Percentiles rank a stretch among this genome's conserved stretches.
phyloP scores from a whole-genome alignment of 2,797 vertebrate genomes.

The Varecia variegata region DNA sequence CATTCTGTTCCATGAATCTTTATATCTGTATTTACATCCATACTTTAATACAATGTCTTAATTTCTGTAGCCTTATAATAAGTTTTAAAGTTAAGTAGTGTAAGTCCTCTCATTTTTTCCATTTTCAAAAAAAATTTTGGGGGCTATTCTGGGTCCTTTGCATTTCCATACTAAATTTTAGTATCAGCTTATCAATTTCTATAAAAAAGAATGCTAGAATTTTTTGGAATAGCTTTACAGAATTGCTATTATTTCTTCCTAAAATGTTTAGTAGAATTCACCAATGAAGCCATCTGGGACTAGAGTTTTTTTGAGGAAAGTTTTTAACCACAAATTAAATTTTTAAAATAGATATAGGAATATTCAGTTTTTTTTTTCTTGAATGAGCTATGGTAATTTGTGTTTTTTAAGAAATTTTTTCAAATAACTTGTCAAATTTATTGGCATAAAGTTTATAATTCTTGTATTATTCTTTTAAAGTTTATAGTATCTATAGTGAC shows the following conservation, averaged over 20 bases:
- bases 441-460: neutral
- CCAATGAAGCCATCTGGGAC: neutral
- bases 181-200: neutral
- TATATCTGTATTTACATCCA: neutral
- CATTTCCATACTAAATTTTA: neutral
- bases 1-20: neutral
- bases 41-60: neutral
- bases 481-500: neutral
- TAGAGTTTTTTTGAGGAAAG: neutral
- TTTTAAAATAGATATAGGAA: neutral
- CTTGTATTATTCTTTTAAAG: neutral
- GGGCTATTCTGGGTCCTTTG: neutral
- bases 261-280: neutral
- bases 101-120: neutral
- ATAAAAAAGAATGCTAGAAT: neutral
- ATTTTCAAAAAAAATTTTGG: neutral
- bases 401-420: neutral
- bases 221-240: neutral
- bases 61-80: neutral
- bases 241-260: neutral
- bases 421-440: neutral
- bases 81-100: neutral
- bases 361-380: neutral
- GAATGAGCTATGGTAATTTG: neutral
- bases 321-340: neutral